Percentiles rank a stretch among this genome's conserved stretches.
Evolutionary conservation across 2,797 vertebrate species (phyloP).

Genomic region (Telmatherina bonti): DNA sequence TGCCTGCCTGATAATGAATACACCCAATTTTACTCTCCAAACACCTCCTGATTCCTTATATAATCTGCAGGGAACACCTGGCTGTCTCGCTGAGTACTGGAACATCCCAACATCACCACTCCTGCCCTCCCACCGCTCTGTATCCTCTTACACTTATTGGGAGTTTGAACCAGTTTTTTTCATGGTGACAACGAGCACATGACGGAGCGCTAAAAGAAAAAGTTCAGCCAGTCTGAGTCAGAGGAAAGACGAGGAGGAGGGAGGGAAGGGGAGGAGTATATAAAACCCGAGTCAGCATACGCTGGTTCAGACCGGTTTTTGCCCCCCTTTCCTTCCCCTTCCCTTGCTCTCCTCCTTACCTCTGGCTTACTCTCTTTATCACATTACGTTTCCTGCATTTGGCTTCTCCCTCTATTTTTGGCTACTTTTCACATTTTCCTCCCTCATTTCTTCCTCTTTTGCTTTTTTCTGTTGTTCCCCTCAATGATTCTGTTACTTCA

Average conservation of each 20-base stretch:
- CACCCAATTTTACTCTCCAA: slow-evolving; percentile 15
- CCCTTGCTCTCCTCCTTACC: slow-evolving; percentile 28
- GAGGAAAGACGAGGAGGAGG: slow-evolving; percentile 54
- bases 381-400: slow-evolving; percentile 21
- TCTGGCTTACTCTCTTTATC: slow-evolving; percentile 35
- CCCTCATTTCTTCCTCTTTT: background rate
- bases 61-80: slow-evolving; percentile 54
- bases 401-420: slow-evolving; percentile 23
- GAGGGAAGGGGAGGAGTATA: slow-evolving; percentile 52
- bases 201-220: slow-evolving; percentile 59
- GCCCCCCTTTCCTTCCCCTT: slow-evolving; percentile 46
- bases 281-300: slow-evolving; percentile 67
- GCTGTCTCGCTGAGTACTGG: slow-evolving; percentile 1
- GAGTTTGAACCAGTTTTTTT: slow-evolving; percentile 71
- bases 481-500: background rate
- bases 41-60: slow-evolving; percentile 46
- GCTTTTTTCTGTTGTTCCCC: slow-evolving; percentile 1
- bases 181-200: slow-evolving; percentile 70
- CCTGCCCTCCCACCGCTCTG: background rate
- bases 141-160: slow-evolving; percentile 67
- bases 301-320: slow-evolving; percentile 85
- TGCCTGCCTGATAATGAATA: slow-evolving; percentile 40
- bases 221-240: slow-evolving; percentile 72
- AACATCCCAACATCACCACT: slow-evolving; percentile 10
- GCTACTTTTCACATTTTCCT: background rate